Base-by-base conservation (phyloP, 1,140 invertebrate species). In the Delia radicum region DNA sequence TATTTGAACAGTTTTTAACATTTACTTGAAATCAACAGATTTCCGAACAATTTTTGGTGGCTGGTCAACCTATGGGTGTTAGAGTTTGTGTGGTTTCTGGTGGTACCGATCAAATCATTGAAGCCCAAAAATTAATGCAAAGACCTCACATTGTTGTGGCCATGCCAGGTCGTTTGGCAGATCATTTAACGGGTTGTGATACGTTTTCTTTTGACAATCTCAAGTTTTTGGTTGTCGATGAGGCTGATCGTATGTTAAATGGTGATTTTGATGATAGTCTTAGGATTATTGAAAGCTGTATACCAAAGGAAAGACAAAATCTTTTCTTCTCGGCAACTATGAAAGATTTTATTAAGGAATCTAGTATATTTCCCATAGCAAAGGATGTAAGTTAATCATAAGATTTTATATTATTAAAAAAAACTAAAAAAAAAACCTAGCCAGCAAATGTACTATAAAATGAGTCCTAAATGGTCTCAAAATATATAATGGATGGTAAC, bases 261-360 rank as follows among this genome's bases (percentile, higher is more conserved):
- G 94, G 94, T 77, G 89, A 92, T 62, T 95, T 94, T 86, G 92
- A 95, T 87, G 88, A 92, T 33, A 93, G 95, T 80, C 89, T 99
- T 26, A 89, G 93, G 82, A 92, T 91, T 72, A 97, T 99, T 80
- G 93, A 98, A 81, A 87, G 90, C 76, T 90, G 91, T 8, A 86
- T 99, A 61, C 95, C 97, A 0, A 90, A 91, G 78, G 90, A 93
- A 62, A 90, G 93, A 79, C 95, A 96, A 82, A 96, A 94, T 24
- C 88, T 98, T 33, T 89, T 99, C 27, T 99, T 99, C 82, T 98
- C 97, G 75, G 98, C 98, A 2, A 99, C 98, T 15, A 96, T 99
- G 84, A 98, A 96, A 8, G 94, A 97, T 85, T 87, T 89, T 77
- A 88, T 90, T 0, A 89, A 85, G 24, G 87, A 90, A 74, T 85